Evolutionary conservation across 30 jellyfish, hydroid and myxozoan genomes (phyloP), one percentile per base, ranked within the genome.

Genomic region (Cassiopea xamachana): DNA sequence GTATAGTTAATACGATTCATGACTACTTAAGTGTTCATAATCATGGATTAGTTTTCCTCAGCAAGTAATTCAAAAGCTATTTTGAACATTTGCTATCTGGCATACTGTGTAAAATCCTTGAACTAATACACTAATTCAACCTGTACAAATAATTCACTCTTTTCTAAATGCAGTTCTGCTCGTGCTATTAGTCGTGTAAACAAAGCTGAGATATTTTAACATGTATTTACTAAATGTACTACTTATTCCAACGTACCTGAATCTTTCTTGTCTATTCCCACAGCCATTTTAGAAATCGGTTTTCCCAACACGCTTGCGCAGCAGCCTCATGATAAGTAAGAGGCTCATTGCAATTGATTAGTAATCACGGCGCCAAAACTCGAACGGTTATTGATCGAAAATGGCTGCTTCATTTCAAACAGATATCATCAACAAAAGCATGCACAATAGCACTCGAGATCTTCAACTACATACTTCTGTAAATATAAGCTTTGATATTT

Each of bases 311-410:
- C 80, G 80, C 80, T 17, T 71, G 80, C 80, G 80, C 80, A 71
- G 51, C 14, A 14, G 74, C 87, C 87, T 78, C 75, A 1, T 2
- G 8, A 3, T 78, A 58, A 78, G 74, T 3, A 78, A 16, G 75
- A 78, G 75, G 87, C 84, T 14, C 15, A 71, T 17, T 71, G 49
- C 3, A 2, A n/a, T 13, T 44, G 6, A 3, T 1, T 12, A 46
- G 14, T 5, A 39, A 50, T 48, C 58, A 51, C 49, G 87, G 87
- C 87, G 87, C 87, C 87, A 78, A 78, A 49, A 18, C 48, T 78
- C 51, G 50, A 62, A 78, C 87, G 87, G 87, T 78, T 78, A 10
- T 51, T 50, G 51, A n/a, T 2, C 51, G 49, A 78, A 78, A 46
- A 71, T 71, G 80, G 80, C 80, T 71, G 80, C 80, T 55, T 15